Evolutionary conservation across 2,797 vertebrate species (phyloP), one percentile per base, ranked within the genome.

Genomic region (Rhabdophis nuchalis): DNA sequence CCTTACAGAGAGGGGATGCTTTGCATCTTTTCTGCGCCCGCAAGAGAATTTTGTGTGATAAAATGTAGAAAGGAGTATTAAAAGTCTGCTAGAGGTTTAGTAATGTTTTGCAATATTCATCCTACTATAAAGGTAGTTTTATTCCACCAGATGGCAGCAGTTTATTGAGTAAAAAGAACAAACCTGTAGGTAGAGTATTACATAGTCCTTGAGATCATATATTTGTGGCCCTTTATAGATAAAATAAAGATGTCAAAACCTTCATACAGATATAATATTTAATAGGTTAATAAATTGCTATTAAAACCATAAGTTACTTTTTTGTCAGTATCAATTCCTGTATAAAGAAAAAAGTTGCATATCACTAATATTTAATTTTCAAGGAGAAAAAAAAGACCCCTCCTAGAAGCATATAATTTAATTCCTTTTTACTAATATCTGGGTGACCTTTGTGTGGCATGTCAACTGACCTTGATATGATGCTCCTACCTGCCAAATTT

Each of bases 121-220:
- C 16, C 13, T 57, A 13, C 0, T 11, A 58, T 11, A 58, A 29
- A 57, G 52, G 50, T 41, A n/a, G 10, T 14, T 53, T 64, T 58
- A 36, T 16, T n/a, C 89, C 85, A 92, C 92, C 90, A 92, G 89
- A 60, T 87, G 89, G 92, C 92, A 92, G 89, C 85, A 90, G 23
- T 13, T 46, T 82, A 32, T 18, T 90, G 13, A 60, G n/a, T 87
- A 41, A 60, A 56, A 68, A 61, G 23, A 58, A 6, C 14, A 58
- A 46, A 18, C 9, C 5, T 25, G 8, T 41, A 68, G 23, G 10
- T 14, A n/a, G 61, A n/a, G 1, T 16, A 10, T 68, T 86, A 23
- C 25, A 29, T 13, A 32, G 20, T 82, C 16, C 3, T 87, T 68
- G 53, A 25, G 27, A 2, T 20, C 54, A 23, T 87, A 32, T 25